Evolutionary conservation across 2,888 invertebrate species (phyloP).

Genomic region (Autographa gamma): DNA sequence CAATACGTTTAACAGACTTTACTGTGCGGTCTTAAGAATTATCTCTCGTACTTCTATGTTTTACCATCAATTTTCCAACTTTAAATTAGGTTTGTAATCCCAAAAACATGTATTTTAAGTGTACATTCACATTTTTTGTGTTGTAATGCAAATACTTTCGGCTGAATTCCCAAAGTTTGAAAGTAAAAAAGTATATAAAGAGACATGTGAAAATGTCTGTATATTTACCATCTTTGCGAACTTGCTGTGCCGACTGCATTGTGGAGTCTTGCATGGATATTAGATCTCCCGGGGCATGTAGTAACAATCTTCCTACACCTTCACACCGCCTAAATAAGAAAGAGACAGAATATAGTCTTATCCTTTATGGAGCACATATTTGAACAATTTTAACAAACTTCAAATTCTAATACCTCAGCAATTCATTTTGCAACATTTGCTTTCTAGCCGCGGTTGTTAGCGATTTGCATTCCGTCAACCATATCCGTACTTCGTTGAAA

Average conservation of each 20-base stretch:
- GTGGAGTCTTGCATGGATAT: constrained; percentile 92
- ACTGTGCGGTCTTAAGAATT: no score
- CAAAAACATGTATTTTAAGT: no score
- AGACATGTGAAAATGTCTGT: background rate
- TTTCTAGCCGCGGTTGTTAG: constrained; percentile 87
- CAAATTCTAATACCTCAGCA: constrained; percentile 80
- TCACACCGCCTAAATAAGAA: constrained; percentile 93
- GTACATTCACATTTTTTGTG: no score
- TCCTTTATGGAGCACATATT: no score
- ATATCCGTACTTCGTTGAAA: constrained; percentile 93
- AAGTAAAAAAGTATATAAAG: no score
- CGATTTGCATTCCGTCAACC: constrained; percentile 91
- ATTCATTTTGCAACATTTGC: constrained; percentile 90
- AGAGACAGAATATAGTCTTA: no score
- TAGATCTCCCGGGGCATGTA: constrained; percentile 95
- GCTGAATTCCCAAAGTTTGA: no score
- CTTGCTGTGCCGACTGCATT: constrained; percentile 79
- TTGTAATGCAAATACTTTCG: no score
- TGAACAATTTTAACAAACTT: background rate
- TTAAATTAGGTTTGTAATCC: no score
- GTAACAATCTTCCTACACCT: constrained; percentile 94
- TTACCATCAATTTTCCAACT: no score
- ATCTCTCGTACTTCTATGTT: no score
- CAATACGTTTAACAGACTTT: no score
- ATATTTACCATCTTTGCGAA: constrained; percentile 78